Evolutionary conservation across 1,140 invertebrate species (phyloP), one percentile per base, ranked within the genome.

Genomic region (Dreissena polymorpha): DNA sequence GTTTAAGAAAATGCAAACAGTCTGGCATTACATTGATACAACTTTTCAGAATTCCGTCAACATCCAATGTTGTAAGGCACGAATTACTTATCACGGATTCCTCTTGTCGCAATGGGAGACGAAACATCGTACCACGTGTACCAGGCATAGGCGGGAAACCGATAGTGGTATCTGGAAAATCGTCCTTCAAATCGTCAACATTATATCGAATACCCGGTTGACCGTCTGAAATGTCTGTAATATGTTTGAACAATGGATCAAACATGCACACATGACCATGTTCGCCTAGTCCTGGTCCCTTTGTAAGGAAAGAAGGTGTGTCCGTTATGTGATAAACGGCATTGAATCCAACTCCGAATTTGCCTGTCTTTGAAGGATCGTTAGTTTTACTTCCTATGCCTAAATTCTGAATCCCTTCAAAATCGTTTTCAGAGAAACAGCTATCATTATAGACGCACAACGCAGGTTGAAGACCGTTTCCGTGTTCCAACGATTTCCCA

Each of bases 291-390:
- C 85, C 83, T 50, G 82, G 86, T 65, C 78, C 85, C 39, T 85
- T 74, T 51, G 88, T 89, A 65, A 89, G 70, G 60, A 91, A 91
- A 1, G 89, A 91, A 10, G 91, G 91, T 13, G 79, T 83, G 74
- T 91, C 90, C 8, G 91, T 91, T 21, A 91, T 72, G 84, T 91
- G 89, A 79, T 90, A 91, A 14, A 91, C 91, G 72, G 88, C 88
- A 83, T 91, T 91, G 78, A 91, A 91, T 10, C 91, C 91, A 70
- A 91, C 83, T n/a, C 90, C 90, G 85, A 87, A 91, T 68, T 89
- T 85, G 10, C 90, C 90, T 6, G 86, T 91, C 71, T 91, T 90
- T 13, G 84, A 27, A 21, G 85, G 67, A 64, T 89, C 88, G 14
- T 73, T 39, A 51, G 49, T 21, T 67, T 91, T 91, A 68, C 87